phyloP scores from a whole-genome alignment of 1,140 invertebrate species.

The Pseudomyrmex gracilis region DNA sequence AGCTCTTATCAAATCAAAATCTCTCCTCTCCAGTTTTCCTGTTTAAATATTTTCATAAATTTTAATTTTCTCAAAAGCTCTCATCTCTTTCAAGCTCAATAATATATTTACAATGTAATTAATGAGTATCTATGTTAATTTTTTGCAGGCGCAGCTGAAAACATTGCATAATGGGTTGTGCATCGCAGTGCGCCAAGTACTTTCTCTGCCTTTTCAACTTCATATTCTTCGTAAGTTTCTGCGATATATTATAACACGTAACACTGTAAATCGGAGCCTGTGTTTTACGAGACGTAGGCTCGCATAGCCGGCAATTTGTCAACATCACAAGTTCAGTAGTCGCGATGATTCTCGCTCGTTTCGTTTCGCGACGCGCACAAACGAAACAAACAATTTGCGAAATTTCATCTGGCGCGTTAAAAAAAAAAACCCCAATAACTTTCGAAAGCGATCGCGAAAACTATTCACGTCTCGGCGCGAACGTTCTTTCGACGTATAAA shows the following conservation, averaged over 20 bases:
- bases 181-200: constrained; percentile 89
- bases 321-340: constrained; percentile 3
- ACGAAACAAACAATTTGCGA: neutral
- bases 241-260: neutral
- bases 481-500: no score
- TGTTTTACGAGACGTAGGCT: constrained; percentile 16
- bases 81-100: neutral
- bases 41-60: no score
- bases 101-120: neutral
- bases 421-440: no score
- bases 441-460: no score
- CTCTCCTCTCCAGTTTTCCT: no score
- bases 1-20: no score
- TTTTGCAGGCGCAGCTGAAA: constrained; percentile 73
- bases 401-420: no score
- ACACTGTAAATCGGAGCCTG: neutral
- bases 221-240: constrained; percentile 89
- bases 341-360: neutral
- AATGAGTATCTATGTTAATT: constrained; percentile 52
- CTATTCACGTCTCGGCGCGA: no score
- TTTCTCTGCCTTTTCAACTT: constrained; percentile 92
- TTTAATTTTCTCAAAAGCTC: no score
- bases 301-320: neutral
- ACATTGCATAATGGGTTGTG: constrained; percentile 82
- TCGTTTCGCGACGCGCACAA: neutral